Evolutionary conservation across 2,113 vertebrate genomes (phyloP), one percentile per base, ranked within the genome.

Genomic region (Pheucticus melanocephalus): DNA sequence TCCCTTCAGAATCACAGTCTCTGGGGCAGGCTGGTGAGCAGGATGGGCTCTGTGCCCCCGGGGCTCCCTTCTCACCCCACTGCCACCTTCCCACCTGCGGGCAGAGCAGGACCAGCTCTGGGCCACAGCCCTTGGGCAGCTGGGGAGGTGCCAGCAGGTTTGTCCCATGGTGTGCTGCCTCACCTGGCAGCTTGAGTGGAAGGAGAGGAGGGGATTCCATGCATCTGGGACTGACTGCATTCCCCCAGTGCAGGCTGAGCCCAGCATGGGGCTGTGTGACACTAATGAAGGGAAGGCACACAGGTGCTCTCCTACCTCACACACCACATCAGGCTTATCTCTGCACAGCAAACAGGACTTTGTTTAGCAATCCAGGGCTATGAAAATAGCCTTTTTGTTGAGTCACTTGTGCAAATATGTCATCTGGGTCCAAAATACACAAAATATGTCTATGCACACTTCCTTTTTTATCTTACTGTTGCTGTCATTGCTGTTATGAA

Each of bases 131-230:
- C 70, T 33, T 27, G 0, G 1, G 39, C 4, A 47, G 23, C 42
- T 10, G 30, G 8, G 21, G 23, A 10, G 28, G 15, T 4, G 5
- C 0, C 0, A 47, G 35, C 45, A 65, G n/a, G 12, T 2, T 72
- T 40, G 14, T 71, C 42, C 48, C 24, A 16, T 0, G 0, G 7
- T 12, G 2, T 24, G 2, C 16, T 2, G 1, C 25, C 47, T 50
- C 48, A 17, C 22, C 31, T 22, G n/a, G 30, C 25, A 68, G 33
- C 30, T 3, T 0, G 40, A 27, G 10, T 44, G 42, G 51, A 54
- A 50, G 40, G 10, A 56, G 42, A 42, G 3, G 5, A 47, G 51
- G 51, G 42, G 51, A 54, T 35, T 25, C 6, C 8, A 3, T 2
- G 20, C 39, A 51, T 37, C 27, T 28, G 47, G 47, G 20, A 25